Evolutionary conservation across 1,140 invertebrate species (phyloP).

Genomic region (Tetramorium alpestre): DNA sequence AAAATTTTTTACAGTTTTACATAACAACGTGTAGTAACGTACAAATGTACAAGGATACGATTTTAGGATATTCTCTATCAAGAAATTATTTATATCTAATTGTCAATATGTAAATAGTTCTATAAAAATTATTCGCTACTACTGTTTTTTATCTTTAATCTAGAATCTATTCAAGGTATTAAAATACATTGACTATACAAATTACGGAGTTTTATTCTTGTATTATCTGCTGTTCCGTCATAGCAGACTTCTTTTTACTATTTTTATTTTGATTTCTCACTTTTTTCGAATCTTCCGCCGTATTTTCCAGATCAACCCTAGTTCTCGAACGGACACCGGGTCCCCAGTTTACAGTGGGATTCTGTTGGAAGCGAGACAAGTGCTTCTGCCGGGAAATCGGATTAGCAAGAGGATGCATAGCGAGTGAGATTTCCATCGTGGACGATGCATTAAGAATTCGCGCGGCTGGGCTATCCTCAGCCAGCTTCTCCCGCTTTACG

Average conservation of each 20-base stretch:
- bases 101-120: neutral
- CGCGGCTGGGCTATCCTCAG: slow-evolving; percentile 85
- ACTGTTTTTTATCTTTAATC: neutral
- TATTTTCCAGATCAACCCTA: slow-evolving; percentile 86
- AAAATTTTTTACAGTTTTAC: neutral
- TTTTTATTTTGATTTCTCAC: slow-evolving; percentile 74
- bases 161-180: neutral
- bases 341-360: slow-evolving; percentile 95
- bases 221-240: neutral
- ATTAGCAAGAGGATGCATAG: slow-evolving; percentile 90
- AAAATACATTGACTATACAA: neutral
- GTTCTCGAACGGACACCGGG: slow-evolving; percentile 91
- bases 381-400: slow-evolving; percentile 91
- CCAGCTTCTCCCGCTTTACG: slow-evolving; percentile 83
- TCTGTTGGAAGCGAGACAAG: slow-evolving; percentile 93
- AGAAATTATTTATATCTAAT: slow-evolving; percentile 6
- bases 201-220: neutral
- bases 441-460: slow-evolving; percentile 87
- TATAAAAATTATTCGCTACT: neutral
- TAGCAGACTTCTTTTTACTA: slow-evolving; percentile 47
- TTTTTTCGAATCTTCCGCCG: slow-evolving; percentile 62
- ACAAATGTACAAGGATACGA: neutral
- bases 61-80: neutral
- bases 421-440: slow-evolving; percentile 87
- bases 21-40: neutral